phyloP scores from a whole-genome alignment of 2,888 invertebrate species.

The Melinopterus prodromus region DNA sequence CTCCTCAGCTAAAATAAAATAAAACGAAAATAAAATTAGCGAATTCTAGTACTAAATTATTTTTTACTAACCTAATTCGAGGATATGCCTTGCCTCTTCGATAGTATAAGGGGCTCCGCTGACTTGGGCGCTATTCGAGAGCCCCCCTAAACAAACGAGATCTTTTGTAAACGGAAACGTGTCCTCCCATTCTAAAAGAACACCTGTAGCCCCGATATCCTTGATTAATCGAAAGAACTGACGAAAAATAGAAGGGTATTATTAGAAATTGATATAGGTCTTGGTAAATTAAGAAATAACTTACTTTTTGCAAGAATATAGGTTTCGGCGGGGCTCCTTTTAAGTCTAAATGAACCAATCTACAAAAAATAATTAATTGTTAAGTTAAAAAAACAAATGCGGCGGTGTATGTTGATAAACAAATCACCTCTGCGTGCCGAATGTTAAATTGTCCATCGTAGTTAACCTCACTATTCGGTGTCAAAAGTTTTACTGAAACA shows the following conservation, averaged over 20 bases:
- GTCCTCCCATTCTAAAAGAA: slow-evolving; percentile 89
- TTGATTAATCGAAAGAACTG: slow-evolving; percentile 69
- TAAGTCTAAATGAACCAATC: slow-evolving; percentile 75
- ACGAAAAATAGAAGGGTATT: slow-evolving; percentile 41
- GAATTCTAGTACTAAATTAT: too few relatives aligned
- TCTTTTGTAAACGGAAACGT: slow-evolving; percentile 82
- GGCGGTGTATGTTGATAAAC: not conserved
- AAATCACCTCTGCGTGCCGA: slow-evolving; percentile 62
- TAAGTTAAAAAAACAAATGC: not conserved
- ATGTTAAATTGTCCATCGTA: slow-evolving; percentile 60
- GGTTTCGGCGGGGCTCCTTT: slow-evolving; percentile 78
- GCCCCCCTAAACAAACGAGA: slow-evolving; percentile 68
- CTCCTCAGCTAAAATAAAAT: slow-evolving; percentile 63
- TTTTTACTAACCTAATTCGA: slow-evolving; percentile 63
- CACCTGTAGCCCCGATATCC: slow-evolving; percentile 80
- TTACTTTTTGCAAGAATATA: slow-evolving; percentile 66
- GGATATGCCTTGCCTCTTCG: slow-evolving; percentile 72
- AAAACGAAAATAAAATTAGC: too few relatives aligned
- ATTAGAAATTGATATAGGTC: not conserved
- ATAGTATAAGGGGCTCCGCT: slow-evolving; percentile 70
- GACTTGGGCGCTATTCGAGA: slow-evolving; percentile 61
- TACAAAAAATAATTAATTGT: slow-evolving; percentile 37
- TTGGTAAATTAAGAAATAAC: slow-evolving; percentile 34
- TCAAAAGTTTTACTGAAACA: slow-evolving; percentile 18
- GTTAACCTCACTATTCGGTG: slow-evolving; percentile 34